A percentile compares a stretch with the other conserved stretches of the same genome.
Evolutionary conservation across 2,113 vertebrate genomes (phyloP).

Genomic region (Hystrix cristata): DNA sequence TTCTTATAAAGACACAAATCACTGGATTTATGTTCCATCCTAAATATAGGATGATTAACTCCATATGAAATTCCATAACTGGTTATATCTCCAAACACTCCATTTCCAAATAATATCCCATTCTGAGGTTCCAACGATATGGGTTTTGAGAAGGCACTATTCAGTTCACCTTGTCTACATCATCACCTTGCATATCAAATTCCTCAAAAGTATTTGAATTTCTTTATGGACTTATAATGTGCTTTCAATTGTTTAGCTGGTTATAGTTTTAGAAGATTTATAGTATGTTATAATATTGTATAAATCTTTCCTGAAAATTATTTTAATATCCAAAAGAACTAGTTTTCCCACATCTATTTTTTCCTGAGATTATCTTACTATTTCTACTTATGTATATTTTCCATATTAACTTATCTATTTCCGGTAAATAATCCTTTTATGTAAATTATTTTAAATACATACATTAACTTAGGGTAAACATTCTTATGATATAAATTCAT

Average conservation of each 20-base stretch:
- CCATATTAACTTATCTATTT: background rate
- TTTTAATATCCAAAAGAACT: background rate
- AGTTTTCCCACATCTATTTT: background rate
- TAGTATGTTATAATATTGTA: background rate
- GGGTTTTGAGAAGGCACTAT: background rate
- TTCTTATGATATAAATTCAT: background rate
- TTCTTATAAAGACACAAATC: background rate
- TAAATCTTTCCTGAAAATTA: background rate
- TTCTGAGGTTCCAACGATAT: background rate
- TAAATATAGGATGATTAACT: background rate
- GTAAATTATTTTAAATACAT: constrained; percentile 17
- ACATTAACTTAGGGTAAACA: background rate
- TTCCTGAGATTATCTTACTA: background rate
- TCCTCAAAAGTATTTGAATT: background rate
- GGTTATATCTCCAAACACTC: background rate
- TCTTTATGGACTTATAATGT: background rate
- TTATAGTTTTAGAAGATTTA: background rate
- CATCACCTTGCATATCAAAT: background rate
- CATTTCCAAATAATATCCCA: background rate
- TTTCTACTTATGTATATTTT: background rate
- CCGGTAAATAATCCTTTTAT: constrained; percentile 15
- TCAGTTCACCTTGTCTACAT: background rate
- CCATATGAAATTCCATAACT: background rate
- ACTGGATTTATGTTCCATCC: background rate
- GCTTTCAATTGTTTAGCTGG: background rate